phyloP scores from a whole-genome alignment of 1,140 invertebrate genomes.

The Drosophila willistoni region DNA sequence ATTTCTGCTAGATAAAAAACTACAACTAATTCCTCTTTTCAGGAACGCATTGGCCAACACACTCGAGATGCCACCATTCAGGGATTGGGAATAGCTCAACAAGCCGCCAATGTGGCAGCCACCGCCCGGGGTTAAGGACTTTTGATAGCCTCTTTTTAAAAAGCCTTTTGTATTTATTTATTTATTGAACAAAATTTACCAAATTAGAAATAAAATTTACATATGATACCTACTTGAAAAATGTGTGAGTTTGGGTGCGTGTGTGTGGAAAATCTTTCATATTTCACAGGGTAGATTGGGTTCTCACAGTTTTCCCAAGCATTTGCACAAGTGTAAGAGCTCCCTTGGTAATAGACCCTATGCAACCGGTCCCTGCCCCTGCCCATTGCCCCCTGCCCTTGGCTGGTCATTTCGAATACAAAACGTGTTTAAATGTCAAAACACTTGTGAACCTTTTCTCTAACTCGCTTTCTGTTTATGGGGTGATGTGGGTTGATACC shows the following conservation, averaged over 20 bases:
- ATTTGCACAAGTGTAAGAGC: slow-evolving; percentile 71
- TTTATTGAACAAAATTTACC: slow-evolving; percentile 19
- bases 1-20: background rate
- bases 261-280: slow-evolving; percentile 29
- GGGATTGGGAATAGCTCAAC: slow-evolving; percentile 66
- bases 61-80: slow-evolving; percentile 77
- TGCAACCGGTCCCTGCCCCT: slow-evolving; percentile 29
- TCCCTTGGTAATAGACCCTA: slow-evolving; percentile 65
- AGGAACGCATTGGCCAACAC: slow-evolving; percentile 77
- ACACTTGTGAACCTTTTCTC: slow-evolving; percentile 63
- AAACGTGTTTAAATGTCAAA: slow-evolving; percentile 75
- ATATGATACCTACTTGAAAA: slow-evolving; percentile 35
- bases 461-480: background rate
- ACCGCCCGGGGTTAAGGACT: slow-evolving; percentile 53
- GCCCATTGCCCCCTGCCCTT: slow-evolving; percentile 17
- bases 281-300: slow-evolving; percentile 60
- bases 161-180: slow-evolving; percentile 6
- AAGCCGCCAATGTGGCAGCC: slow-evolving; percentile 75
- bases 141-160: background rate
- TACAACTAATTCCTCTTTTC: too few relatives aligned
- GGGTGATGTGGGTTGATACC: slow-evolving; percentile 18
- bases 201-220: slow-evolving; percentile 39
- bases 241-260: slow-evolving; percentile 41
- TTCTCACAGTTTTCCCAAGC: slow-evolving; percentile 63
- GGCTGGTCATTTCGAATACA: slow-evolving; percentile 63